Base-by-base conservation (phyloP, 2,888 invertebrate species). In the Spicauda simplicius region DNA sequence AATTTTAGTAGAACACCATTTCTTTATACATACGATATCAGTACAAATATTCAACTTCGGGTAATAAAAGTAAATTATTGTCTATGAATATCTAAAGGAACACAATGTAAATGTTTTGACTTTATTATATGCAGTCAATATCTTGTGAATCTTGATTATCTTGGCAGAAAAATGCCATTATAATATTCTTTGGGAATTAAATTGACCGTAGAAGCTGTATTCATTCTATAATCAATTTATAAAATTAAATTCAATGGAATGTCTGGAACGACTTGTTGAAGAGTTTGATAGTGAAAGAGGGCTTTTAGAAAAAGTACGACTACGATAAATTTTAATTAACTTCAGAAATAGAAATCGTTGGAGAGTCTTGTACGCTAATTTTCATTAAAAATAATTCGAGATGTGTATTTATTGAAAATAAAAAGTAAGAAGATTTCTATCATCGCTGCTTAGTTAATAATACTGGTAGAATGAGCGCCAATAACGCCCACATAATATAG, bases 321-420 rank as follows among this genome's bases (percentile, higher is more conserved):
- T 12, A 30, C 59, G 30, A 50, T 50, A 48, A 59, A 59, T 50
- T 59, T 50, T 60, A 48, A 60, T 60, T 60, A 60, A 60, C 50
- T 53, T 20, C 41, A 41, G 12, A 41, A 41, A 41, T 41, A 41
- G 41, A 41, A 14, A 14, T 41, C 41, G 41, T 41, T 41, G 41
- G 14, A 41, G 41, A 41, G 41, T 41, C 41, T 41, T 41, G 14
- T 3, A n/a, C 0, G 41, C 10, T 12, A 14, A 3, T 5, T 41
- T 12, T 41, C 0, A 14, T 41, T 41, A 41, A 41, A 41, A 33
- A 8, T 33, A 33, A 33, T 6, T 33, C 33, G 33, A 33, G 33
- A 33, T 33, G 8, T 33, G 8, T 33, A 33, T 33, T 33, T 33
- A 33, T 33, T 33, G 10, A 33, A 33, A 33, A 33, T 33, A 8